A percentile compares a stretch with the other conserved stretches of the same genome.
Conservation (phyloP, 2,888 invertebrate species). For the Drosophila phalerata region DNA sequence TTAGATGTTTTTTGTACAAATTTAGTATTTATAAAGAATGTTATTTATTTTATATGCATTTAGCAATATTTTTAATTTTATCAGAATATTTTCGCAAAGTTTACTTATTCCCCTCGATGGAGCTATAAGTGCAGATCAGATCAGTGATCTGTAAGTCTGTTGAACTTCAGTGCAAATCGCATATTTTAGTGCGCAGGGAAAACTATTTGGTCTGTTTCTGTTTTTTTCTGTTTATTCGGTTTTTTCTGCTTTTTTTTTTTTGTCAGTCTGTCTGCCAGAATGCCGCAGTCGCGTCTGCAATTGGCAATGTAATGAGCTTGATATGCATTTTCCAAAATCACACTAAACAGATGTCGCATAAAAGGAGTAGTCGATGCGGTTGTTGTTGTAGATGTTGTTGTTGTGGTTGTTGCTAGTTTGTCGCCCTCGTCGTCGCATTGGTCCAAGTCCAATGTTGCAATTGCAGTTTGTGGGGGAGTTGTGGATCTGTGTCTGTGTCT, state of each 20-base stretch:
- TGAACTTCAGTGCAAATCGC: slow-evolving; percentile 67
- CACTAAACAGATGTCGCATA: slow-evolving; percentile 69
- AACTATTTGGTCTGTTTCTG: slow-evolving; percentile 63
- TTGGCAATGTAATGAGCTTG: slow-evolving; percentile 78
- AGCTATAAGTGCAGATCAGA: slow-evolving; percentile 49
- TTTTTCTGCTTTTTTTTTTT: slow-evolving; percentile 6
- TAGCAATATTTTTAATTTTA: neutral
- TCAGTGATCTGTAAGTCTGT: slow-evolving; percentile 71
- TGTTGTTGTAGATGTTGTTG: slow-evolving; percentile 19
- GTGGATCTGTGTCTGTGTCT: slow-evolving; percentile 45
- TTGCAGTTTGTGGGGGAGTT: slow-evolving; percentile 59
- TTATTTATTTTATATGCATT: neutral
- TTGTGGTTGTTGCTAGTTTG: slow-evolving; percentile 44
- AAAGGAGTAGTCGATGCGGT: slow-evolving; percentile 41
- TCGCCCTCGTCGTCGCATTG: slow-evolving; percentile 61
- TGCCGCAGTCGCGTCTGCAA: slow-evolving; percentile 55
- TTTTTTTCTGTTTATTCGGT: neutral
- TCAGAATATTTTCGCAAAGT: neutral
- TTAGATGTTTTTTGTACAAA: no score
- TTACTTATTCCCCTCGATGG: neutral
- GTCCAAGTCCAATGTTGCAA: slow-evolving; percentile 53
- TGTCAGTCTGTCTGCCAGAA: slow-evolving; percentile 39
- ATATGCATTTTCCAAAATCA: slow-evolving; percentile 74
- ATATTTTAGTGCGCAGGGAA: slow-evolving; percentile 37
- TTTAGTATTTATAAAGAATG: no score